Percentiles rank a stretch among this genome's conserved stretches.
These are phyloP conservation scores for Drosophila melanosoma DNA, from an alignment of 2,888 invertebrate species.

Conservation along the genomic window DNA sequence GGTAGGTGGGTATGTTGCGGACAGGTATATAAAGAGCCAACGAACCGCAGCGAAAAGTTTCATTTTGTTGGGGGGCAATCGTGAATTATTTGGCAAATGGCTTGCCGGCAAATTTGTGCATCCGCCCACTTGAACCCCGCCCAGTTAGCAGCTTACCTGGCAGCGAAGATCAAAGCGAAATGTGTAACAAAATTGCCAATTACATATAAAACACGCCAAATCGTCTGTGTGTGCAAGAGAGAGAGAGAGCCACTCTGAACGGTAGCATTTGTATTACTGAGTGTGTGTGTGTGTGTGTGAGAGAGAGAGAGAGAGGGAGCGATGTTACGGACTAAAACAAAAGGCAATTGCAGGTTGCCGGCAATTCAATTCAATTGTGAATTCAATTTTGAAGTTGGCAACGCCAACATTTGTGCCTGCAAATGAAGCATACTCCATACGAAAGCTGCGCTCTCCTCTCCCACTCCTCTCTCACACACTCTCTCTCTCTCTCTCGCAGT, in stretches of 20 bases:
- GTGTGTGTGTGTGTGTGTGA: neutral
- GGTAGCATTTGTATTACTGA: neutral
- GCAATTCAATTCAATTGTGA: constrained; percentile 77
- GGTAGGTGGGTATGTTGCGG: neutral
- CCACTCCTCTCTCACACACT: neutral
- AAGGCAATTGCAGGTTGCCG: constrained; percentile 50
- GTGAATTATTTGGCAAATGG: constrained; percentile 68
- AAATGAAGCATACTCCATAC: constrained; percentile 61
- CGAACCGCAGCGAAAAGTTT: constrained; percentile 57
- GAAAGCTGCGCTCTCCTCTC: constrained; percentile 23
- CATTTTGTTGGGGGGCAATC: constrained; percentile 39
- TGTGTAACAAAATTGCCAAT: constrained; percentile 80
- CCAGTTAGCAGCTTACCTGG: constrained; percentile 29
- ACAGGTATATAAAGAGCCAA: constrained; percentile 36
- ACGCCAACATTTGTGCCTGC: constrained; percentile 59
- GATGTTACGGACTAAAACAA: constrained; percentile 58
- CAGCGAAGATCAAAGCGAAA: constrained; percentile 74
- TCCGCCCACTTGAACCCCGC: constrained; percentile 54
- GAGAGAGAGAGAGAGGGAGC: neutral
- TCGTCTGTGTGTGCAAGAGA: neutral
- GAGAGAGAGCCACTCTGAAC: neutral
- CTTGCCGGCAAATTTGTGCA: constrained; percentile 66
- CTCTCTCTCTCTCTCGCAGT: neutral
- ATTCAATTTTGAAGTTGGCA: constrained; percentile 77
- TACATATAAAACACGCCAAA: constrained; percentile 72